A percentile compares a stretch with the other conserved stretches of the same genome.
These are phyloP conservation scores for Halichondria panicea DNA, from an alignment of 37 sponge, comb jelly and placozoan species.

Conservation along the genomic window DNA sequence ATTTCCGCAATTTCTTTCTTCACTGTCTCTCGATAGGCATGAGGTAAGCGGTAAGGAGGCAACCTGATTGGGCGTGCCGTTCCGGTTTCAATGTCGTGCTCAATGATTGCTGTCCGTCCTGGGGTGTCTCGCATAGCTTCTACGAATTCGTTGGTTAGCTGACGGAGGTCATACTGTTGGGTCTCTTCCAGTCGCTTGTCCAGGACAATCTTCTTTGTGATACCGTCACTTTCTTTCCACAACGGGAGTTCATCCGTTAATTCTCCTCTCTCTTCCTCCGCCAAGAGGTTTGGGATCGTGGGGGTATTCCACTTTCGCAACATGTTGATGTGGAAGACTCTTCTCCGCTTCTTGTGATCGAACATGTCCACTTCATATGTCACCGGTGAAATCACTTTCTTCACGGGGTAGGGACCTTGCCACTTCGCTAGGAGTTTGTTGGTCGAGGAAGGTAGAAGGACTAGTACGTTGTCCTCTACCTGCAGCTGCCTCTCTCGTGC, in stretches of 20 bases:
- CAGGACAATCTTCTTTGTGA: background rate
- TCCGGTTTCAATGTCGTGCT: conserved; percentile 48
- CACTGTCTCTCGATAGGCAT: conserved; percentile 16
- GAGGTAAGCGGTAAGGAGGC: conserved; percentile 36
- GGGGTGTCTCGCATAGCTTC: no score
- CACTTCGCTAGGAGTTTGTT: conserved; percentile 5
- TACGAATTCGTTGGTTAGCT: background rate
- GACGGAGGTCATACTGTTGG: background rate
- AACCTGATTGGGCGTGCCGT: conserved; percentile 38
- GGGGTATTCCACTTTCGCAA: conserved; percentile 4
- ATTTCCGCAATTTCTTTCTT: conserved; percentile 22
- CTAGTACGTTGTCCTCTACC: conserved; percentile 22
- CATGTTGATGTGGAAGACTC: conserved; percentile 20
- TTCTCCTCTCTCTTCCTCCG: background rate
- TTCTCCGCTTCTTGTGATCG: background rate
- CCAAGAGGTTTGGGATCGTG: background rate
- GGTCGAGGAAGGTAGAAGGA: conserved; percentile 12
- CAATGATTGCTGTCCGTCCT: conserved; percentile 21
- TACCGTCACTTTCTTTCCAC: background rate
- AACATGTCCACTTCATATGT: conserved; percentile 17
- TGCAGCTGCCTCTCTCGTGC: conserved; percentile 7
- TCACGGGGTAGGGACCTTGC: conserved; percentile 13
- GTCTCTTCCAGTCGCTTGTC: background rate
- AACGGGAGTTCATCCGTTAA: background rate
- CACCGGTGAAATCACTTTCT: background rate